Evolutionary conservation across 2,113 vertebrate species (phyloP), one percentile per base, ranked within the genome.

Genomic region (Scomber scombrus): DNA sequence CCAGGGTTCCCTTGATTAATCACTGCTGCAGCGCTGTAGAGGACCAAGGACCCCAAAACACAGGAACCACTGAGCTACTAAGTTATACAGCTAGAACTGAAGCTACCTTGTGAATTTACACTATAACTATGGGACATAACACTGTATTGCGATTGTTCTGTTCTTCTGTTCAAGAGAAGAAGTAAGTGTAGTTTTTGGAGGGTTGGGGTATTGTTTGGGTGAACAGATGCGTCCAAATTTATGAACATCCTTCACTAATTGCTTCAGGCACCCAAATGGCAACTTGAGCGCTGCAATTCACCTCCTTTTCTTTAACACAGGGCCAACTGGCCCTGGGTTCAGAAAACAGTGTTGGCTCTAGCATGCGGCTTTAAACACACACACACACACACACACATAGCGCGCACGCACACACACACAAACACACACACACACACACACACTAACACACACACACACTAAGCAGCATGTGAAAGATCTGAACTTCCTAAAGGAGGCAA

Each of bases 1-100:
- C 60, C 76, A n/a, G 23, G 57, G 67, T 84, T 87, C 43, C 62
- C 47, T 88, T 66, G 80, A 91, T 93, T 87, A 91, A 91, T 90
- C 84, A 88, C 74, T 40, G 57, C 68, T 62, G 56, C 46, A 75
- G 69, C 19, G 50, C 52, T 51, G 66, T 26, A 80, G 34, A 61
- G 78, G 82, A 55, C 76, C 47, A 43, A 40, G 21, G 57, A 72
- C 0, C 23, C 43, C 49, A 23, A 81, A 66, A 81, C 29, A 16
- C 12, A 2, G 56, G 52, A 69, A 34, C 66, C 45, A 74, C 76
- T 52, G 29, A 78, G 55, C 52, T 21, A 43, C 62, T 23, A 8
- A 40, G 34, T 8, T 40, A 7, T 40, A 40, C 34, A 9, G 34
- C 63, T 56, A 45, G 10, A 66, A 16, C 11, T 16, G 3, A 12